A percentile compares a stretch with the other conserved stretches of the same genome.
Evolutionary conservation across 1,140 invertebrate genomes (phyloP).

Genomic region (Dinoponera quadriceps): DNA sequence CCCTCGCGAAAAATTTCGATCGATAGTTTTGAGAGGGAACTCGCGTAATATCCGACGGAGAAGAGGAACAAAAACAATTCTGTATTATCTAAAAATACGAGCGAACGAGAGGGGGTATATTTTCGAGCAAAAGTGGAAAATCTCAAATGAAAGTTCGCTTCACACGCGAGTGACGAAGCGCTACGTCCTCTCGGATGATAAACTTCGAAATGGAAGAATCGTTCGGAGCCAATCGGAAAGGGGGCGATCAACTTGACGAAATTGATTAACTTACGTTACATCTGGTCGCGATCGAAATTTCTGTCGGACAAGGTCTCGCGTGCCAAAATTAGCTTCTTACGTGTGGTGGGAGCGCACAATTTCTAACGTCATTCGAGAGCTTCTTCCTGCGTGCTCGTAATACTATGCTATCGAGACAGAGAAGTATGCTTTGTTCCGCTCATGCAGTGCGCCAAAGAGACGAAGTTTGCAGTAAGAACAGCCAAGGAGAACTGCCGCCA

Average conservation of each 20-base stretch:
- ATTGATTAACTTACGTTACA: too few species aligned
- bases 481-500: slow-evolving; percentile 32
- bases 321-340: slow-evolving; percentile 5
- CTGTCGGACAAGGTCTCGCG: too few species aligned
- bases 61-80: neutral
- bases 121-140: slow-evolving; percentile 5
- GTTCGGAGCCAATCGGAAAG: too few species aligned
- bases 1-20: slow-evolving; percentile 25
- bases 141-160: slow-evolving; percentile 29
- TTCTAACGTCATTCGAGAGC: slow-evolving; percentile 40
- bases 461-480: slow-evolving; percentile 56
- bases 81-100: slow-evolving; percentile 21
- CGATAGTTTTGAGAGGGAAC: neutral
- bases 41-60: neutral
- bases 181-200: neutral
- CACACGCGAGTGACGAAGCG: neutral
- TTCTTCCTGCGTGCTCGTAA: slow-evolving; percentile 14
- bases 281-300: neutral
- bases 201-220: neutral
- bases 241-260: too few species aligned
- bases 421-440: slow-evolving; percentile 37
- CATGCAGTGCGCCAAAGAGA: slow-evolving; percentile 15
- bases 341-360: slow-evolving; percentile 3
- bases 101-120: neutral
- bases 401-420: slow-evolving; percentile 7